Conservation (phyloP, 2,797 vertebrate genomes). For the Acomys russatus region DNA sequence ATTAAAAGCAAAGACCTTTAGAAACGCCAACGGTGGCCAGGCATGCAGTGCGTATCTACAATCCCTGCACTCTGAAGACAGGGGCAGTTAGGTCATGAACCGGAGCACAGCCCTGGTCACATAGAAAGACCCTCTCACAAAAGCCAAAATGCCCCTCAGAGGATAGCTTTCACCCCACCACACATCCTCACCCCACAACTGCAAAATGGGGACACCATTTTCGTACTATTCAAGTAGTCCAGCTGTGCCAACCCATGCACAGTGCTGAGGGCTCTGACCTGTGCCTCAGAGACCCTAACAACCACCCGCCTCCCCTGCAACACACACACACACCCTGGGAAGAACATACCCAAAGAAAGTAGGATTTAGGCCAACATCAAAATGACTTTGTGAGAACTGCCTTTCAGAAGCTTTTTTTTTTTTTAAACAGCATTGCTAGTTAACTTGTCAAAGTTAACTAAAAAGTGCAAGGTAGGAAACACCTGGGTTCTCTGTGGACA, state of each 20-base stretch:
- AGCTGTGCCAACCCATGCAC: background rate
- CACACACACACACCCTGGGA: background rate
- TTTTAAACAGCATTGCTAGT: conserved; percentile 23
- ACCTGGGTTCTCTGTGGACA: conserved; percentile 22
- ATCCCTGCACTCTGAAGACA: background rate
- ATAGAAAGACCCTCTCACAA: background rate
- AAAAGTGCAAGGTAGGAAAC: conserved; percentile 35
- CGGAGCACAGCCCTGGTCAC: background rate
- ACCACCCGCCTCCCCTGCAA: too few species aligned
- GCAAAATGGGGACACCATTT: background rate
- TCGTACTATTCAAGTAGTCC: background rate
- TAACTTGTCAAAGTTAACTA: conserved; percentile 37
- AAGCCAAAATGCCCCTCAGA: background rate
- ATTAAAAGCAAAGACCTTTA: background rate
- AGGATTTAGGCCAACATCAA: conserved; percentile 39
- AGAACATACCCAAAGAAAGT: background rate
- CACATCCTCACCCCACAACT: background rate
- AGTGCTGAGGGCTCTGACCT: background rate
- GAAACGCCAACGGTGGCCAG: background rate
- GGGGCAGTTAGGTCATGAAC: background rate
- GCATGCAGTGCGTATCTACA: background rate
- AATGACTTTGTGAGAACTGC: background rate
- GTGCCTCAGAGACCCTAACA: background rate
- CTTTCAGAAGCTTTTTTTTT: conserved; percentile 10
- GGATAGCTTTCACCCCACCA: background rate